These are phyloP conservation scores for Capromys pilorides DNA, from an alignment of 2,797 vertebrate genomes.

Conservation along the genomic window DNA sequence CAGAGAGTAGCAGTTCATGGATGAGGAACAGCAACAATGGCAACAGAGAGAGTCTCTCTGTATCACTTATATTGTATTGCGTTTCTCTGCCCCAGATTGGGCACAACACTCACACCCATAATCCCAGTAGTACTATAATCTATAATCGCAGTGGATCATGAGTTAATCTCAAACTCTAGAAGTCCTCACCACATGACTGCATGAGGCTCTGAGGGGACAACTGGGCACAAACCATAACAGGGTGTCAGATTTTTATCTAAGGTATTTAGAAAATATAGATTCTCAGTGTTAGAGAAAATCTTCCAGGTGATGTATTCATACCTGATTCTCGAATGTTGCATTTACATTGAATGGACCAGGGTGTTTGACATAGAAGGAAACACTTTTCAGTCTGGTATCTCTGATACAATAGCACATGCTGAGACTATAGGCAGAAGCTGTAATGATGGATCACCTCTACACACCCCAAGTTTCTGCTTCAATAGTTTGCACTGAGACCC, in stretches of 20 bases:
- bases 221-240: too few relatives aligned
- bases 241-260: slow-evolving; percentile 47
- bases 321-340: neutral
- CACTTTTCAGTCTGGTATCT: neutral
- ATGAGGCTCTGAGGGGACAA: too few relatives aligned
- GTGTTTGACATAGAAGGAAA: neutral
- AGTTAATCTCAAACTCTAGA: too few relatives aligned
- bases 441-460: neutral
- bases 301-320: neutral
- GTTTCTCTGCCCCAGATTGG: too few relatives aligned
- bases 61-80: too few relatives aligned
- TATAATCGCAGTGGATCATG: too few relatives aligned
- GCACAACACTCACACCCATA: too few relatives aligned
- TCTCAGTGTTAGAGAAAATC: slow-evolving; percentile 21
- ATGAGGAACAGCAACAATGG: too few relatives aligned
- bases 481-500: neutral
- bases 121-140: too few relatives aligned
- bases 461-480: neutral
- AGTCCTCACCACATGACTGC: too few relatives aligned
- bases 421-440: neutral
- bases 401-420: neutral
- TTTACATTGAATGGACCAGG: neutral
- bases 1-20: too few relatives aligned
- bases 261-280: slow-evolving; percentile 48
- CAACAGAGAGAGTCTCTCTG: too few relatives aligned